Conservation (phyloP, 2,888 invertebrate species). For the Lithophane semibrunnea region DNA sequence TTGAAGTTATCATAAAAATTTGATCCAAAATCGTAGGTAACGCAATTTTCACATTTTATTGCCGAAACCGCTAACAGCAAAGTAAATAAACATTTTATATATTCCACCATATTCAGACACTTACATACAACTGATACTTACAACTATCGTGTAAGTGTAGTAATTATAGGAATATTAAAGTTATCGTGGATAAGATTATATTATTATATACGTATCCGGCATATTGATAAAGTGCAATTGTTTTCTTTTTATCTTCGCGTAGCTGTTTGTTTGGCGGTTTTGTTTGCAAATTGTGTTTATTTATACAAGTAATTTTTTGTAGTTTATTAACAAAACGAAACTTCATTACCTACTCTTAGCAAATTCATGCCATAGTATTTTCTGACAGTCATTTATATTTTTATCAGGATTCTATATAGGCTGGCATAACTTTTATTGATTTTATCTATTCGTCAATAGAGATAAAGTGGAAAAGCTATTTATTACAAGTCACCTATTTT, state of each 20-base stretch:
- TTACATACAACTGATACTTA: slow-evolving; percentile 56
- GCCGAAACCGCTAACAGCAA: slow-evolving; percentile 56
- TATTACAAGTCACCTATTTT: neutral
- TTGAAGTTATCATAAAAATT: slow-evolving; percentile 64
- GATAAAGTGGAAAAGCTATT: neutral
- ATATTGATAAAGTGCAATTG: slow-evolving; percentile 66
- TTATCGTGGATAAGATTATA: slow-evolving; percentile 71
- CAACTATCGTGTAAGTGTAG: slow-evolving; percentile 58
- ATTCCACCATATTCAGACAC: slow-evolving; percentile 59
- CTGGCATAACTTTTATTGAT: neutral
- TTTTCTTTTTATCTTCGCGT: slow-evolving; percentile 65
- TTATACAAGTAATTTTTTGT: too few relatives aligned
- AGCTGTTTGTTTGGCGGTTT: slow-evolving; percentile 37
- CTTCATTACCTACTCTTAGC: neutral
- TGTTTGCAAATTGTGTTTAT: slow-evolving; percentile 20
- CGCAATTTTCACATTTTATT: slow-evolving; percentile 66
- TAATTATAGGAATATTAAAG: slow-evolving; percentile 62
- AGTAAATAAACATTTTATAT: slow-evolving; percentile 48
- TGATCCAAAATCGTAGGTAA: slow-evolving; percentile 66
- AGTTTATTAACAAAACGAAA: neutral
- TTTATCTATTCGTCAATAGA: neutral
- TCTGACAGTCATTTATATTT: neutral
- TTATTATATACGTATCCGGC: slow-evolving; percentile 57
- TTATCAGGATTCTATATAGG: neutral
- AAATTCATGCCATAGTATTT: neutral